Evolutionary conservation across 2,113 vertebrate genomes (phyloP).

Genomic region (Melanerpes formicivorus): DNA sequence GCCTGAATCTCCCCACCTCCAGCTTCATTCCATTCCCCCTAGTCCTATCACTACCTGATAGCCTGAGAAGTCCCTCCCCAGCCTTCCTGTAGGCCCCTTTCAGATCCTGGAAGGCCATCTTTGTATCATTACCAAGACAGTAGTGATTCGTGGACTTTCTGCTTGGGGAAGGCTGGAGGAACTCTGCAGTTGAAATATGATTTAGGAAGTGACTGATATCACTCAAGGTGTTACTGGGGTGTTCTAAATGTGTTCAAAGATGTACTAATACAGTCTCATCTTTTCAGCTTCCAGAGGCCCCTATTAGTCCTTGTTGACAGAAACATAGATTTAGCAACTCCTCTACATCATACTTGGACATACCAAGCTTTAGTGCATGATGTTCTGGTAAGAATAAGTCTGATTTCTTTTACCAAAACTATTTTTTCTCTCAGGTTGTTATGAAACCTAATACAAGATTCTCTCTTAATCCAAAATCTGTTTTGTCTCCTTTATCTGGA

Average conservation of each 20-base stretch:
- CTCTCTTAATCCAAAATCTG: not conserved
- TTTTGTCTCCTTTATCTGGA: not conserved
- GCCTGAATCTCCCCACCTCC: no score
- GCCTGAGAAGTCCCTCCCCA: no score
- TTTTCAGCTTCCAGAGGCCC: conserved; percentile 93
- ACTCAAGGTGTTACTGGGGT: not conserved
- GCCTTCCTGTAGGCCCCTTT: no score
- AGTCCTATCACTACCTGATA: no score
- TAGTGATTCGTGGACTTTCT: not conserved
- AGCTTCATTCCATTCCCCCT: no score
- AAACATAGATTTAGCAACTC: conserved; percentile 97
- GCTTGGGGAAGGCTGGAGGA: not conserved
- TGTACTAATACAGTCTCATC: conserved; percentile 47
- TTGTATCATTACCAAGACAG: not conserved
- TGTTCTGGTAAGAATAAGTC: conserved; percentile 88
- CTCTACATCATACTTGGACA: conserved; percentile 98
- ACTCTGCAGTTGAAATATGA: not conserved
- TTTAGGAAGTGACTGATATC: not conserved
- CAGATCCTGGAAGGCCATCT: not conserved
- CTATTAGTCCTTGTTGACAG: conserved; percentile 95
- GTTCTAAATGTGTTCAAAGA: conserved; percentile 25
- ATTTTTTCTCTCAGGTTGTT: conserved; percentile 12
- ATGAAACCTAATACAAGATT: not conserved
- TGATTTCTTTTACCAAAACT: conserved; percentile 37
- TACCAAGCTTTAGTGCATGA: conserved; percentile 99